Evolutionary conservation across 1,140 invertebrate genomes (phyloP).

Genomic region (Drosophila tsacasi): DNA sequence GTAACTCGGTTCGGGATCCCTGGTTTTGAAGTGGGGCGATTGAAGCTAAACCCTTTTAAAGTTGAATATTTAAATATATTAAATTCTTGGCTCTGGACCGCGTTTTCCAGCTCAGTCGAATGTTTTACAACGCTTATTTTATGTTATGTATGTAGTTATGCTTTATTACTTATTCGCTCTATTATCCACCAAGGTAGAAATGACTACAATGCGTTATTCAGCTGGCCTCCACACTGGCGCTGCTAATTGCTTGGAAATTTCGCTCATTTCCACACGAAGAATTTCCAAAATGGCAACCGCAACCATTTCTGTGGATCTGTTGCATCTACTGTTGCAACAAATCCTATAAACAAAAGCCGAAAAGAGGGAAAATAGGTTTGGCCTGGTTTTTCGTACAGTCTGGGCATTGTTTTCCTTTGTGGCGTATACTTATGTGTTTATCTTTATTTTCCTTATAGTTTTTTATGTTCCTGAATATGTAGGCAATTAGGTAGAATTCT

Average conservation of each 20-base stretch:
- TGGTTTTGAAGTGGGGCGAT: too few relatives aligned
- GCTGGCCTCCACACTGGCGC: slow-evolving; percentile 34
- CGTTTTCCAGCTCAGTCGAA: not conserved
- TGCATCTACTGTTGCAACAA: slow-evolving; percentile 50
- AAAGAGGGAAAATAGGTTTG: slow-evolving; percentile 47
- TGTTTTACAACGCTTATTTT: not conserved
- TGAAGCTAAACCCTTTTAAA: too few relatives aligned
- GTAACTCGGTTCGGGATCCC: too few relatives aligned
- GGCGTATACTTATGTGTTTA: slow-evolving; percentile 5
- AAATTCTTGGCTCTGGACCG: not conserved
- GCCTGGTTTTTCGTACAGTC: slow-evolving; percentile 57
- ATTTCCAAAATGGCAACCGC: slow-evolving; percentile 68
- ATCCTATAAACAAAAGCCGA: slow-evolving; percentile 40
- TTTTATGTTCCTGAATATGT: slow-evolving; percentile 37
- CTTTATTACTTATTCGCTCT: slow-evolving; percentile 26
- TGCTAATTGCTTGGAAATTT: slow-evolving; percentile 80
- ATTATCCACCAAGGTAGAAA: slow-evolving; percentile 13
- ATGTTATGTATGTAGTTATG: too few relatives aligned
- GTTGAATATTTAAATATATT: not conserved
- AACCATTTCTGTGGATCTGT: slow-evolving; percentile 57
- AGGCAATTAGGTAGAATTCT: not conserved
- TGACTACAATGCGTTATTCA: slow-evolving; percentile 34
- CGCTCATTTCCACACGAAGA: slow-evolving; percentile 75
- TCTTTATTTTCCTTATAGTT: slow-evolving; percentile 23
- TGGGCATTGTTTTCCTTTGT: slow-evolving; percentile 46